Evolutionary conservation across 2,888 invertebrate genomes (phyloP), one percentile per base, ranked within the genome.

Genomic region (Leptinotarsa tumamoca): DNA sequence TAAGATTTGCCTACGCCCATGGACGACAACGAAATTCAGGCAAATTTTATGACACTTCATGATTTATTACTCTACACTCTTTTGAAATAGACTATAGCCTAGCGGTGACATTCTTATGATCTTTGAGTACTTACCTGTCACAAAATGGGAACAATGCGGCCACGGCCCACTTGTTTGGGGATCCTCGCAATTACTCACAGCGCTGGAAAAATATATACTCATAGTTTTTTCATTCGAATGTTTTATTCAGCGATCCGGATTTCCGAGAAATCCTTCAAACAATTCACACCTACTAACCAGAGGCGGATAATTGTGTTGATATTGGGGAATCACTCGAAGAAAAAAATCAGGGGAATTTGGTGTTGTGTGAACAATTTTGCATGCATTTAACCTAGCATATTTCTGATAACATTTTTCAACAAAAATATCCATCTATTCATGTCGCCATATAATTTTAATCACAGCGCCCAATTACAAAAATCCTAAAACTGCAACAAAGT

Each of bases 191-290:
- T 58, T 58, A 58, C 4, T 58, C 58, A 58, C 15, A 58, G 14
- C 21, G 15, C 21, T 15, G 21, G 58, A 58, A 23, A 23, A 21
- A 58, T n/a, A 21, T 23, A 58, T 15, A 4, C 52, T 14, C 52
- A 52, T 52, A 15, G 21, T 23, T 58, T 58, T 58, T 21, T 23
- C 23, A 14, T 27, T 14, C 15, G 23, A 21, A 70, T 76, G 70
- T 70, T 71, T 71, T 33, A 73, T 69, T 71, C 54, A 63, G 54
- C 73, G 69, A 66, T 61, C 68, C 52, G 69, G 58, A 43, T 56
- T 67, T 71, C 61, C 54, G 70, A 70, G 74, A 74, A 74, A 74
- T 68, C 67, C 74, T 74, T 66, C 18, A 33, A 67, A 58, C 23
- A 27, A 58, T 58, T 58, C 17, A 73, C 73, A 54, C 73, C 69